Base-by-base conservation (phyloP, 1,140 invertebrate species). In the Aricia agestis region DNA sequence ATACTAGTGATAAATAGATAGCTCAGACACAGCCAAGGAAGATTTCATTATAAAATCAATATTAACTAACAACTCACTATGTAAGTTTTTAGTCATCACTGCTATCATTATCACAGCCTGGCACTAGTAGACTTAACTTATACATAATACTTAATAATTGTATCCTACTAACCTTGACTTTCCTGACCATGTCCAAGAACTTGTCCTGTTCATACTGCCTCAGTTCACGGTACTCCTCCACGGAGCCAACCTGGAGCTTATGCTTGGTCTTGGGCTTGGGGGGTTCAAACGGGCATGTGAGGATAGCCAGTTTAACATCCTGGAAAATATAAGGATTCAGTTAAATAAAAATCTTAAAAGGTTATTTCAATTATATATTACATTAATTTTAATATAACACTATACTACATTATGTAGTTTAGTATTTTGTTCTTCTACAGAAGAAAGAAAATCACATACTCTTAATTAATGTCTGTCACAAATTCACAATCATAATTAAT, bases 241-340 rank as follows among this genome's bases (percentile, higher is more conserved):
- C 98, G 1, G 96, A 98, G 6, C 97, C 97, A 1, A 99, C 97
- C 83, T 99, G 98, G 77, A 99, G 94, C 96, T 99, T 99, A 95
- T 99, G 98, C 92, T 99, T 99, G 71, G 99, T 99, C 93, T 99
- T 99, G 17, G 99, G 99, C 93, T 99, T 99, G 25, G 99, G 99
- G 59, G 99, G 99, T 93, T 99, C 99, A 93, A 99, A 99, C 75
- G 99, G 98, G 92, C 99, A 99, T 15, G 99, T 99, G 6, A 99
- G 93, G 78, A 99, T 99, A 1, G 98, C 98, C 65, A 99, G 92
- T 87, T 98, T 98, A 0, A 98, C 98, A 92, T 99, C 94, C 90
- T 95, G 94, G 7, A 70, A 59, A 10, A 41, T 3, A 74, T 32
- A 41, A 71, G 11, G 11, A 9, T 13, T 52, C 13, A 4, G 11